Conservation (phyloP, 2,888 invertebrate species). For the Yponomeuta malinellus region DNA sequence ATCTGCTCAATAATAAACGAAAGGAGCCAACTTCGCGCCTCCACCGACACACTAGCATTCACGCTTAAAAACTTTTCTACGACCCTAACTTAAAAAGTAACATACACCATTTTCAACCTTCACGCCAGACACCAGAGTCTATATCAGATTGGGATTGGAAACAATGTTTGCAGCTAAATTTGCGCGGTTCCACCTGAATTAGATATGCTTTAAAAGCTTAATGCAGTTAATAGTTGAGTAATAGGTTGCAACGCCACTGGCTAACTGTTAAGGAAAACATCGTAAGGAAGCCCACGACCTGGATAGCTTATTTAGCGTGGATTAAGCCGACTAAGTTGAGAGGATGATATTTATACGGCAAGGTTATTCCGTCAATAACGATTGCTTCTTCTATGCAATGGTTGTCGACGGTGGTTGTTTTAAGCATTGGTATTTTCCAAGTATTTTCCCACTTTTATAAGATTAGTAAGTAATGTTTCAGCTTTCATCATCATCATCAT, state of each 20-base stretch:
- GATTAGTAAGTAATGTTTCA: no score
- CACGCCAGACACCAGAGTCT: conserved; percentile 21
- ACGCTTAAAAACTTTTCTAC: conserved; percentile 48
- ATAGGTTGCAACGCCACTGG: conserved; percentile 29
- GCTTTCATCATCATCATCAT: no score
- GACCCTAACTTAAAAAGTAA: conserved; percentile 35
- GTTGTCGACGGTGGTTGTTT: no score
- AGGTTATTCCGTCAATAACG: no score
- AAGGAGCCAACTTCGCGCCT: conserved; percentile 66
- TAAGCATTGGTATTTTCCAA: no score
- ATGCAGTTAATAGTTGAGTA: conserved; percentile 60
- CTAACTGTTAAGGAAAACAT: no score
- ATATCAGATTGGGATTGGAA: conserved; percentile 19
- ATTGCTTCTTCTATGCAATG: no score
- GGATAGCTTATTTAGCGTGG: no score
- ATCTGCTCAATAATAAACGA: conserved; percentile 72
- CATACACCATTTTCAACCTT: conserved; percentile 31
- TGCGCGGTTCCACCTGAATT: conserved; percentile 51
- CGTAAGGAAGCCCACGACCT: no score
- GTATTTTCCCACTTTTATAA: no score
- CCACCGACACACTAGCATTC: conserved; percentile 56
- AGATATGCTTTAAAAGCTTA: conserved; percentile 71
- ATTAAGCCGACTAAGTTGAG: no score
- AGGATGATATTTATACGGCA: no score
- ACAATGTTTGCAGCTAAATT: conserved; percentile 31